Base-by-base conservation (phyloP, 92 coral and sea anemone species). In the Paramuricea clavata region DNA sequence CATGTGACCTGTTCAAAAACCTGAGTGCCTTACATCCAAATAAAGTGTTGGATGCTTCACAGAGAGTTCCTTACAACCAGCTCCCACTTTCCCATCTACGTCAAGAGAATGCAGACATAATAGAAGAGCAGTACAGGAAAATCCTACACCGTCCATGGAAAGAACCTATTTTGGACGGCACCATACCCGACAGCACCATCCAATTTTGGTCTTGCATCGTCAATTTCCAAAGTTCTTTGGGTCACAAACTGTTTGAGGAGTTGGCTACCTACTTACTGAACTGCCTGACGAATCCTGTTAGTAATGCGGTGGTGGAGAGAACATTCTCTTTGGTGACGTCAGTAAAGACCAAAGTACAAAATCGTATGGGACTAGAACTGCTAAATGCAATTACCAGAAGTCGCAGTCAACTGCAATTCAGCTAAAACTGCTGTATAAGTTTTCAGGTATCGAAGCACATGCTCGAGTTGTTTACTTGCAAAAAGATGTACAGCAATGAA, bases 301-400 rank as follows among this genome's bases (percentile, higher is more conserved):
- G 62, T 13, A 54, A 54, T 54, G 62, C 62, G 17, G 62, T 54
- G 62, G 62, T 54, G 62, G 62, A 54, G 8, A 54, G 62, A 54
- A 21, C 62, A 2, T 54, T 54, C 8, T 54, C 62, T 23, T 54
- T 54, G 26, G 22, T 54, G 62, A 13, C 62, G 22, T 6, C 62
- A 13, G 62, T 54, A 7, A 54, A 54, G 26, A 54, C 5, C 62
- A 54, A 54, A 54, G 22, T 6, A 3, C 26, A 23, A 17, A 54
- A 54, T 54, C 22, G 62, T 1, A 54, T 54, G 62, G 62, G 62
- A 6, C 8, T 54, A 4, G 62, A 54, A 13, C 22, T 54, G 8
- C 17, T 54, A 8, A 54, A 19, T 21, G 62, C 62, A 19, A 54
- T 54, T 13, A 6, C 22, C 0, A 6, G 62, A 6, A 9, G 11